Percentiles rank a stretch among this genome's conserved stretches.
These are phyloP conservation scores for Himalopsyche anomala DNA, from an alignment of 2,888 invertebrate genomes.

Conservation along the genomic window DNA sequence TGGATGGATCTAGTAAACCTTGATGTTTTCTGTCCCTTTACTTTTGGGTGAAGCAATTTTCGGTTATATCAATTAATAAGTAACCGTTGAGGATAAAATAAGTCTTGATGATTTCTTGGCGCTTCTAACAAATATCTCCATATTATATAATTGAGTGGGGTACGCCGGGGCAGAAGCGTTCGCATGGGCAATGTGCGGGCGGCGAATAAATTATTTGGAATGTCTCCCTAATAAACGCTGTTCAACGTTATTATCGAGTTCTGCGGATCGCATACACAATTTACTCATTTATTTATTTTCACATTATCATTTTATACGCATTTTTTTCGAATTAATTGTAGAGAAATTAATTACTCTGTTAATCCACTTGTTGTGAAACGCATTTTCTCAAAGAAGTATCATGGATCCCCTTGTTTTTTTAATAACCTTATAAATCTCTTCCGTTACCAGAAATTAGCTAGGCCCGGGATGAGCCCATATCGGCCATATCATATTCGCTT, in stretches of 20 bases:
- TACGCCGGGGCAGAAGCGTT: neutral
- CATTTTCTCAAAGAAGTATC: too few relatives aligned
- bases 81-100: neutral
- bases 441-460: too few relatives aligned
- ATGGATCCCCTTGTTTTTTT: too few relatives aligned
- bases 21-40: too few relatives aligned
- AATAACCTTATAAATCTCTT: too few relatives aligned
- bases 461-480: too few relatives aligned
- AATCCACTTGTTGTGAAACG: too few relatives aligned
- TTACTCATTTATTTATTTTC: constrained; percentile 21
- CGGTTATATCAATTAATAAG: too few relatives aligned
- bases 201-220: constrained; percentile 52
- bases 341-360: too few relatives aligned
- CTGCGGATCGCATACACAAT: constrained; percentile 33
- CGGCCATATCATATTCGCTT: too few relatives aligned
- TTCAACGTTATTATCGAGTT: constrained; percentile 58
- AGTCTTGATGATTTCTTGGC: neutral
- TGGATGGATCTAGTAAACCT: too few relatives aligned
- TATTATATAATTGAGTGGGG: constrained; percentile 28
- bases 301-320: neutral
- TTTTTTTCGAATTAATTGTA: neutral
- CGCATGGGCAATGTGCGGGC: constrained; percentile 23
- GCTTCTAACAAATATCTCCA: neutral
- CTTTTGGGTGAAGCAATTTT: too few relatives aligned
- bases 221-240: constrained; percentile 60